Conservation (phyloP, 2,888 invertebrate species). For the Pteria penguin region DNA sequence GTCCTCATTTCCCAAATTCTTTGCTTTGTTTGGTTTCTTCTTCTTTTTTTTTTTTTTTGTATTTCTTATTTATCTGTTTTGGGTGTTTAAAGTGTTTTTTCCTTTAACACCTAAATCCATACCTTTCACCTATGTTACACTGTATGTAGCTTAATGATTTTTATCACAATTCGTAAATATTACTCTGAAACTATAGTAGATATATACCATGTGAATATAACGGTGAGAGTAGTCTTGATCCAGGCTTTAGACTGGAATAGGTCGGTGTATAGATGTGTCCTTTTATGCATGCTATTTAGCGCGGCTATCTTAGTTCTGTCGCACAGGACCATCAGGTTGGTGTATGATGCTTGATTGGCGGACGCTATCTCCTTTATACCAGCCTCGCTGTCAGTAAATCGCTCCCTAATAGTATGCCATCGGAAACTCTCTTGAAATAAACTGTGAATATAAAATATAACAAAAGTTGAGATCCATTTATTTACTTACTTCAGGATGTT, state of each 20-base stretch:
- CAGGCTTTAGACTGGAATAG: slow-evolving; percentile 61
- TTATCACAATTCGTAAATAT: no score
- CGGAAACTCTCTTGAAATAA: slow-evolving; percentile 68
- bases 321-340: slow-evolving; percentile 63
- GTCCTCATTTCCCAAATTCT: no score
- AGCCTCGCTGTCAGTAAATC: slow-evolving; percentile 64
- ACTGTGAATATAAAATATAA: slow-evolving; percentile 55
- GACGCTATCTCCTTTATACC: slow-evolving; percentile 67
- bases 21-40: no score
- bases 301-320: slow-evolving; percentile 66
- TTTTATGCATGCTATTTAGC: slow-evolving; percentile 67
- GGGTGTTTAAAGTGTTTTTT: no score
- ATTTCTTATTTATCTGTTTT: no score
- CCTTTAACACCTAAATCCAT: no score
- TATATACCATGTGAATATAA: slow-evolving; percentile 66
- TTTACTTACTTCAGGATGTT: no score
- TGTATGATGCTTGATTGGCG: slow-evolving; percentile 64
- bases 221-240: slow-evolving; percentile 60
- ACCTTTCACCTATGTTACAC: no score
- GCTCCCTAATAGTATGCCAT: slow-evolving; percentile 68
- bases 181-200: no score
- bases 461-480: no score
- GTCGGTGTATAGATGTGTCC: slow-evolving; percentile 65
- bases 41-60: no score
- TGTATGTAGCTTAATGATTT: no score